These are phyloP conservation scores for Dryoscopus gambensis DNA, from an alignment of 2,113 vertebrate genomes.

Conservation along the genomic window DNA sequence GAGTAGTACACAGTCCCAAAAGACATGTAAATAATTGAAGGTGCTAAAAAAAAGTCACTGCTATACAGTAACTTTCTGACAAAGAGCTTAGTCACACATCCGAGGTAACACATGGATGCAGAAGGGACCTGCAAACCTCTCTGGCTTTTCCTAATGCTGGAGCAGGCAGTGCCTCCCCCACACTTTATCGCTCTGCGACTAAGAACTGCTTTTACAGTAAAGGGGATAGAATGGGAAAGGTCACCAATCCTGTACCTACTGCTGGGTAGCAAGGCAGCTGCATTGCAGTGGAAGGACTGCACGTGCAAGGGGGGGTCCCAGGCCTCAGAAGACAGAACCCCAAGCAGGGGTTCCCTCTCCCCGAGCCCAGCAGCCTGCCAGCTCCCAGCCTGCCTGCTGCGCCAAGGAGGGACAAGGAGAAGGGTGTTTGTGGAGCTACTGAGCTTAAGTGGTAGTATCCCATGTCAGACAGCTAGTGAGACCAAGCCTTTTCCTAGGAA, in stretches of 20 bases:
- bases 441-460: background rate
- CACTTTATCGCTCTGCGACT: accelerated
- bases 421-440: accelerated
- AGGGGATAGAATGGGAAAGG: background rate
- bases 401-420: accelerated
- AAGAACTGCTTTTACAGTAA: background rate
- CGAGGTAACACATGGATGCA: background rate
- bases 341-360: background rate
- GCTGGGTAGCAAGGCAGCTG: background rate
- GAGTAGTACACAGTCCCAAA: background rate
- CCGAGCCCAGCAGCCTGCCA: background rate
- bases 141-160: background rate
- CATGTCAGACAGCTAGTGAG: background rate
- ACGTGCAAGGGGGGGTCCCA: background rate
- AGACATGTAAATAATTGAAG: background rate
- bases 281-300: background rate
- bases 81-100: background rate
- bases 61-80: background rate
- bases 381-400: background rate
- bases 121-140: background rate
- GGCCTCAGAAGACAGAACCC: accelerated
- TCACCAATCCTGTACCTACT: background rate
- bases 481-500: background rate
- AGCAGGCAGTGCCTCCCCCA: background rate
- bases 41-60: background rate